A percentile compares a stretch with the other conserved stretches of the same genome.
phyloP scores from a whole-genome alignment of 2,888 invertebrate genomes.

The Osedax fenrisi region DNA sequence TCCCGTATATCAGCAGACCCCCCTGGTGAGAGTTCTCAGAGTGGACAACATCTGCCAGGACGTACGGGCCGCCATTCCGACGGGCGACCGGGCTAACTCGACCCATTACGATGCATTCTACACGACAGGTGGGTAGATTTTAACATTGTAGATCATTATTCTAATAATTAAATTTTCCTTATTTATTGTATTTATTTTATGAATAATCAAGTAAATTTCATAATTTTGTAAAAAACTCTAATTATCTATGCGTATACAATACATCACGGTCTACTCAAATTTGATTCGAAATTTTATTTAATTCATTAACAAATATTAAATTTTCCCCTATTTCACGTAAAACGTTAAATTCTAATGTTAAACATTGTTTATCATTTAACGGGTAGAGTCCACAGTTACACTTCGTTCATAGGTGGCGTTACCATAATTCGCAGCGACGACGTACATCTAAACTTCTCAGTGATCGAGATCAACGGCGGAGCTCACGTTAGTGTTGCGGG shows the following conservation, averaged over 20 bases:
- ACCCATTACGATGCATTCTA: not conserved
- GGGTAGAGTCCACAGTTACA: too few species aligned
- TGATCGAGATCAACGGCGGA: not conserved
- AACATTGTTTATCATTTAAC: too few species aligned
- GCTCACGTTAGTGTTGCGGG: not conserved
- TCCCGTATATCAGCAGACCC: not conserved
- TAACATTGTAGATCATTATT: too few species aligned
- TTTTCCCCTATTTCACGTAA: too few species aligned
- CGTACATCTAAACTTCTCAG: not conserved
- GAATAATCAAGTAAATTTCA: too few species aligned
- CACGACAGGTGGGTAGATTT: not conserved
- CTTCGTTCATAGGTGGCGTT: not conserved
- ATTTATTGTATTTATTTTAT: too few species aligned
- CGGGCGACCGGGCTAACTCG: not conserved
- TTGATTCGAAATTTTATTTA: too few species aligned
- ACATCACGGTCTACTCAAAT: too few species aligned
- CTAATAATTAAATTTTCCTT: too few species aligned
- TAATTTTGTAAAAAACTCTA: too few species aligned
- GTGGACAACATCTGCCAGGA: not conserved
- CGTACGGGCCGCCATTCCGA: not conserved
- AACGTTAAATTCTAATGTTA: too few species aligned
- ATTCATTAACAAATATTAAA: too few species aligned
- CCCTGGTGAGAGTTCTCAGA: not conserved
- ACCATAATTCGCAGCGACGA: not conserved
- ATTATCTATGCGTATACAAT: not conserved